These are phyloP conservation scores for Caenorhabditis briggsae DNA, from an alignment of 1,140 invertebrate genomes.

Conservation along the genomic window DNA sequence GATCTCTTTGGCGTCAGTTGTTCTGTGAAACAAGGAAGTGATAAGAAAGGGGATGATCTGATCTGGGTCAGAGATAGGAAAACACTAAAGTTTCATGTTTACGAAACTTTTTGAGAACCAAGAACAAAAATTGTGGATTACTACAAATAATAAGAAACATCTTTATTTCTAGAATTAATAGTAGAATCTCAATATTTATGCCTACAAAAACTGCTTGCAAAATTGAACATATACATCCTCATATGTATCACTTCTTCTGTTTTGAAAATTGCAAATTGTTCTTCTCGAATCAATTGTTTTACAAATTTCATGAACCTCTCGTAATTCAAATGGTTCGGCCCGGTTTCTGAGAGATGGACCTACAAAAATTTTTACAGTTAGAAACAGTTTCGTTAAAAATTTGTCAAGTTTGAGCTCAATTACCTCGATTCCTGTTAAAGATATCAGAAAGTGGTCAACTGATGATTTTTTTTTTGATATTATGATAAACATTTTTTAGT, in stretches of 20 bases:
- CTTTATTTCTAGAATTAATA: too few species aligned
- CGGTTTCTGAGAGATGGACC: conserved; percentile 20
- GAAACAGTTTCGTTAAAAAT: too few species aligned
- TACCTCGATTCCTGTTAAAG: too few species aligned
- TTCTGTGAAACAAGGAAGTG: not conserved
- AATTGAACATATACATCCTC: conserved; percentile 42
- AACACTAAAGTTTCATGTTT: too few species aligned
- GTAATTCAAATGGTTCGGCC: conserved; percentile 9
- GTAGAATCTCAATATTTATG: conserved; percentile 8
- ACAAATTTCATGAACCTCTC: conserved; percentile 23
- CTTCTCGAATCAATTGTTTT: conserved; percentile 2
- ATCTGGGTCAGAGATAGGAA: too few species aligned
- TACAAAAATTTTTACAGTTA: not conserved
- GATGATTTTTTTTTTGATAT: too few species aligned
- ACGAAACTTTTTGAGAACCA: too few species aligned
- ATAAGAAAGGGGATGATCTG: not conserved
- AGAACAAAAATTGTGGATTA: too few species aligned
- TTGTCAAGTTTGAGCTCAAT: too few species aligned
- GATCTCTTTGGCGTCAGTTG: not conserved
- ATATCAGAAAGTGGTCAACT: too few species aligned
- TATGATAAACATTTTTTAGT: too few species aligned
- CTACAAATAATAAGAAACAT: too few species aligned
- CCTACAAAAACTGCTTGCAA: conserved; percentile 29
- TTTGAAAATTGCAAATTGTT: not conserved
- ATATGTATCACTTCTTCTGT: conserved; percentile 42